Evolutionary conservation across 2,113 vertebrate genomes (phyloP).

Genomic region (Siphamia tubifer): DNA sequence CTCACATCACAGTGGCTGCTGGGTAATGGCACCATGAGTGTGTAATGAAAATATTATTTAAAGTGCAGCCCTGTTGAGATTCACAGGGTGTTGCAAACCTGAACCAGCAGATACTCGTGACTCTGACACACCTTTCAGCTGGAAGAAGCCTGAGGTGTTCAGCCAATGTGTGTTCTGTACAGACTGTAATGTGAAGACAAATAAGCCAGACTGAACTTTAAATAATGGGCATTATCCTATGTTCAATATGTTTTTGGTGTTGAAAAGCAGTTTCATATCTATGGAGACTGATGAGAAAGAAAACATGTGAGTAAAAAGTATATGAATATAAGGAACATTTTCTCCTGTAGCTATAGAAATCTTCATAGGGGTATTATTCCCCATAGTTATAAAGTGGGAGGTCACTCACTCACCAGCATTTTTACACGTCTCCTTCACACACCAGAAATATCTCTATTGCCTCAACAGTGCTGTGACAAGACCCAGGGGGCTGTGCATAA

Average conservation of each 20-base stretch:
- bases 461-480: conserved; percentile 18
- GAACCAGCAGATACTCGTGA: conserved; percentile 4
- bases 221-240: not conserved
- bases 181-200: not conserved
- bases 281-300: too few species aligned
- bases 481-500: conserved; percentile 12
- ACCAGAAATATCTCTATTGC: conserved; percentile 51
- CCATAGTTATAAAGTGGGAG: conserved; percentile 18
- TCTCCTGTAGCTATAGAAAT: not conserved
- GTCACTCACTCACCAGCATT: conserved; percentile 25
- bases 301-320: not conserved
- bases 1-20: not conserved
- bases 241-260: not conserved
- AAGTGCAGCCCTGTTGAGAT: not conserved
- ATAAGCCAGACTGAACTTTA: not conserved
- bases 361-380: not conserved
- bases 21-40: not conserved
- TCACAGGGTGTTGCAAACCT: conserved; percentile 25
- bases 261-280: not conserved
- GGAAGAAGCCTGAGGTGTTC: not conserved
- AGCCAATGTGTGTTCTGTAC: not conserved
- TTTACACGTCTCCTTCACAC: conserved; percentile 47
- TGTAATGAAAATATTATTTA: conserved; percentile 12
- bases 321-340: too few species aligned
- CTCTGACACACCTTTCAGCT: conserved; percentile 4